Base-by-base conservation (phyloP, 2,888 invertebrate genomes). In the Caradrina clavipalpis region DNA sequence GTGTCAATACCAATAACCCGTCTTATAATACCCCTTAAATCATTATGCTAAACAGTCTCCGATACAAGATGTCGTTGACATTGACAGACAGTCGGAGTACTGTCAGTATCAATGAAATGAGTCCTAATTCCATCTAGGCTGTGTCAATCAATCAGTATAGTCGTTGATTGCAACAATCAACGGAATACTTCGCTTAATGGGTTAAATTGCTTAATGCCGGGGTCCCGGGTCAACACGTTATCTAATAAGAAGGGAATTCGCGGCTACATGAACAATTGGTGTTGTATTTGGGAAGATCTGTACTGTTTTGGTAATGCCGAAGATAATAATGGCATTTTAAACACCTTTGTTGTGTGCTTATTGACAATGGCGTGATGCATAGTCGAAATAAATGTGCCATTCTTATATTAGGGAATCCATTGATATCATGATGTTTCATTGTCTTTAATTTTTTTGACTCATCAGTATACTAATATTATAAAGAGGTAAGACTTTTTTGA, bases 181-280 rank as follows among this genome's bases (percentile, higher is more conserved):
- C 84, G 60, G 81, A 78, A 80, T 81, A 75, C 70, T 80, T 78
- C 81, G 71, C 81, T 87, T 89, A 83, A 81, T 76, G 80, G 90
- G 90, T 90, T 93, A 90, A 94, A 92, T 94, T 94, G 90, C 91
- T 92, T 93, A 91, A 94, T 91, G 88, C 83, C 80, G 88, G 87
- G 93, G 92, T 93, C 85, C 75, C 85, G 85, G 93, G 89, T 93
- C 94, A 92, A 82, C 84, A 80, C 73, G 87, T 89, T 93, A 94
- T 94, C 92, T 92, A 91, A 91, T 90, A 87, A 89, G 85, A 81
- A 84, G 79, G 80, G 85, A 84, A 82, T 86, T 86, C 81, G 76
- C 78, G 49, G 81, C 79, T 85, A 81, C 68, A 80, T 82, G 78
- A 42, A 80, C 81, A 82, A 77, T 49, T 64, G 39, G 35, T 68